Conservation (phyloP, 1,140 invertebrate species). For the Gerris buenoi region DNA sequence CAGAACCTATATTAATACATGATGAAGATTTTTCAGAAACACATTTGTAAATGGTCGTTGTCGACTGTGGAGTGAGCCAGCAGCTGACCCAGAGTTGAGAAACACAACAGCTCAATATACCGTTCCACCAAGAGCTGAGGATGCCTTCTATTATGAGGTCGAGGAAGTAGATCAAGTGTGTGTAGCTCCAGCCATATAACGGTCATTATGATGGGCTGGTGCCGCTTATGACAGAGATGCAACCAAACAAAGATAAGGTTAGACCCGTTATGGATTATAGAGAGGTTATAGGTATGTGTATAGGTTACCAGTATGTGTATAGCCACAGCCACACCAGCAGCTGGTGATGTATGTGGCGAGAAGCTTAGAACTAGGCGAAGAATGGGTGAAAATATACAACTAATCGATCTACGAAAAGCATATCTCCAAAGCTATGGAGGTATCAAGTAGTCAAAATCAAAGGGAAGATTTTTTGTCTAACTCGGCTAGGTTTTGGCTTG, state of each 20-base stretch:
- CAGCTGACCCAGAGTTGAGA: not conserved
- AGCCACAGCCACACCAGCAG: not conserved
- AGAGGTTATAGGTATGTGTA: not conserved
- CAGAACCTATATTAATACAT: not conserved
- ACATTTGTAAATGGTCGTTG: not conserved
- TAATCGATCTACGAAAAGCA: not conserved
- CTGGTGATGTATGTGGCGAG: not conserved
- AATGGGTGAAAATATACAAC: not conserved
- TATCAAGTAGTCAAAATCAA: conserved; percentile 9
- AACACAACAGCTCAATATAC: not conserved
- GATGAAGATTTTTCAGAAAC: not conserved
- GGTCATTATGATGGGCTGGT: not conserved
- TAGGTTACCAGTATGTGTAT: not conserved
- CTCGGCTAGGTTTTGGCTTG: conserved; percentile 7
- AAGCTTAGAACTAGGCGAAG: not conserved
- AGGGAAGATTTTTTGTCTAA: conserved; percentile 5
- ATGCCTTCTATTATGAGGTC: not conserved
- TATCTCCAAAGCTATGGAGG: not conserved
- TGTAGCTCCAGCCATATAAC: not conserved
- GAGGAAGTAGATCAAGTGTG: not conserved
- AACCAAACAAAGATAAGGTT: conserved; percentile 5
- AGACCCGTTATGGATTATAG: conserved; percentile 1
- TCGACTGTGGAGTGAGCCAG: not conserved
- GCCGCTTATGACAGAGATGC: not conserved
- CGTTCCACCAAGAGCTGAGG: not conserved